Conservation (phyloP, 2,113 vertebrate species). For the Chamaea fasciata region DNA sequence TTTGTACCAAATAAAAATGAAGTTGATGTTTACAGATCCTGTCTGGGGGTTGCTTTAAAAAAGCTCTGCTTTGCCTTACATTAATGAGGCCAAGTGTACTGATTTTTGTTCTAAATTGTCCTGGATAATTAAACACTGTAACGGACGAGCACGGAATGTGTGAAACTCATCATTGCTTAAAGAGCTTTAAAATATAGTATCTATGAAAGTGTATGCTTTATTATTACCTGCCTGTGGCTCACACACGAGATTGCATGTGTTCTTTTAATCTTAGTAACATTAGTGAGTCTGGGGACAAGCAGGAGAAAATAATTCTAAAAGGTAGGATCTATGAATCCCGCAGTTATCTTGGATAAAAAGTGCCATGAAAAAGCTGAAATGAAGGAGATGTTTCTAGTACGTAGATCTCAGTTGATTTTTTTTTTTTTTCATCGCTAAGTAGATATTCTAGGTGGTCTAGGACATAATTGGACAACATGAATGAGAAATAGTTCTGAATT, state of each 20-base stretch:
- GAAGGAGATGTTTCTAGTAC: background rate
- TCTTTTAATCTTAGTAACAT: background rate
- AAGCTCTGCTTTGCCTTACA: slow-evolving; percentile 9
- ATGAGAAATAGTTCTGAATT: background rate
- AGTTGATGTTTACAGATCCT: slow-evolving; percentile 60
- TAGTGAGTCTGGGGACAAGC: background rate
- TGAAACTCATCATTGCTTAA: background rate
- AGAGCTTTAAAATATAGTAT: background rate
- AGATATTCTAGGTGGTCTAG: background rate
- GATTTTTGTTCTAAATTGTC: slow-evolving; percentile 28
- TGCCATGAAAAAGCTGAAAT: background rate
- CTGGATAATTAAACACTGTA: slow-evolving; percentile 43
- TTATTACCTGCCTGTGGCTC: background rate
- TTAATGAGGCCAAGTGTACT: slow-evolving; percentile 36
- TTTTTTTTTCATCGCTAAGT: background rate
- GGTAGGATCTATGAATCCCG: background rate
- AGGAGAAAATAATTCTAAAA: background rate
- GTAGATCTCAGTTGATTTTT: background rate
- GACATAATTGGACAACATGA: background rate
- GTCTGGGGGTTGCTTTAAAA: slow-evolving; percentile 41
- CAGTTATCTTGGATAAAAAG: background rate
- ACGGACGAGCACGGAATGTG: background rate
- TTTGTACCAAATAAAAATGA: slow-evolving; percentile 61
- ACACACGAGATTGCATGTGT: background rate
- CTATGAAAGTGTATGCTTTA: background rate